Evolutionary conservation across 2,888 invertebrate species (phyloP).

Genomic region (Alsophila aescularia): DNA sequence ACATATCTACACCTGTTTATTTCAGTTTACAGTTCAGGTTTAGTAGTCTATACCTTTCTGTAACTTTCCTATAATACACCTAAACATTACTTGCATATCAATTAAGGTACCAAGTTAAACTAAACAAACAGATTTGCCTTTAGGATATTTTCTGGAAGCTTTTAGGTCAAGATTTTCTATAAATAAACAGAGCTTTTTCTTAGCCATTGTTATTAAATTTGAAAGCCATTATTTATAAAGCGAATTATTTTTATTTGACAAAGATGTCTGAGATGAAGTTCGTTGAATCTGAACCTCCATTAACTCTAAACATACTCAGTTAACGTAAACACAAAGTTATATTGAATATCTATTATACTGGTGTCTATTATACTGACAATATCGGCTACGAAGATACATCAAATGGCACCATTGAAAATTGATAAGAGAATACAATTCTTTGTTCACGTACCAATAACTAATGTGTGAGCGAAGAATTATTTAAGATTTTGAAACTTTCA

Average conservation of each 20-base stretch:
- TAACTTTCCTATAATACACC: too few species aligned
- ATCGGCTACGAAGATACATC: too few species aligned
- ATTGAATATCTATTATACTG: constrained; percentile 16
- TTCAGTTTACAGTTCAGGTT: too few species aligned
- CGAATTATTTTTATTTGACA: constrained; percentile 29
- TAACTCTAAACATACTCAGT: constrained; percentile 8
- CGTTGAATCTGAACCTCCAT: constrained; percentile 9
- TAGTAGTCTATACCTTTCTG: too few species aligned
- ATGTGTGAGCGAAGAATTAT: too few species aligned
- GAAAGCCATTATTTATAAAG: too few species aligned
- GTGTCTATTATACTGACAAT: neutral
- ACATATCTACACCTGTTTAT: too few species aligned
- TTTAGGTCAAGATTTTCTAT: neutral
- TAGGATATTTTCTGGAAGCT: neutral
- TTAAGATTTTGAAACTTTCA: too few species aligned
- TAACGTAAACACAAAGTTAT: constrained; percentile 25
- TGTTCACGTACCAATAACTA: too few species aligned
- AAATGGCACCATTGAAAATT: neutral
- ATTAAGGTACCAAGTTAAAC: neutral
- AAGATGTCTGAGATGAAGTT: constrained; percentile 17
- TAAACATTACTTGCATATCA: neutral
- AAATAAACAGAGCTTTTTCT: neutral
- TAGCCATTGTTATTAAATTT: neutral
- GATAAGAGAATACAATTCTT: neutral
- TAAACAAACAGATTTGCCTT: neutral